Evolutionary conservation across 92 coral and sea anemone species (phyloP).

Genomic region (Palythoa grandiflora): DNA sequence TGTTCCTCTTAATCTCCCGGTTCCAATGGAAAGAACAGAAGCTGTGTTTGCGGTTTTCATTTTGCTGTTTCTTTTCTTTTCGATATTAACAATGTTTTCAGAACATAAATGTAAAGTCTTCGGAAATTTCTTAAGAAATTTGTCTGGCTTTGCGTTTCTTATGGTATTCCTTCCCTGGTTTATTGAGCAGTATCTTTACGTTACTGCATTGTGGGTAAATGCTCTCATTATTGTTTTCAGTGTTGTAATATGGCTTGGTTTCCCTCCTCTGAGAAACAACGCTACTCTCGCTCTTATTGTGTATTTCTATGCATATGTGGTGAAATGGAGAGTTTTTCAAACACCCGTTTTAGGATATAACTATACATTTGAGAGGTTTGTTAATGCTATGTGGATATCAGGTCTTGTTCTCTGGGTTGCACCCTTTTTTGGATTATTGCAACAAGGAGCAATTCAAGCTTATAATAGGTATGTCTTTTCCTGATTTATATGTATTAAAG

Average conservation of each 20-base stretch:
- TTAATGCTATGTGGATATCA: background rate
- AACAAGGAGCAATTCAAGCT: background rate
- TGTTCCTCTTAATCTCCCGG: background rate
- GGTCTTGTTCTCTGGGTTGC: constrained; percentile 5
- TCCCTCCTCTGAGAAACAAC: constrained; percentile 83
- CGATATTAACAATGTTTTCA: background rate
- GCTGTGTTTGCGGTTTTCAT: background rate
- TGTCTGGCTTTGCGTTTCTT: constrained; percentile 65
- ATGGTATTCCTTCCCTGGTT: constrained; percentile 85
- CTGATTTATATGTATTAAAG: background rate
- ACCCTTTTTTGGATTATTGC: constrained; percentile 5
- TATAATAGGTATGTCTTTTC: constrained; percentile 2
- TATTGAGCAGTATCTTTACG: constrained; percentile 75
- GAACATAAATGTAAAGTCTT: background rate
- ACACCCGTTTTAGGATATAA: constrained; percentile 65
- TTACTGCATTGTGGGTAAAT: constrained; percentile 70
- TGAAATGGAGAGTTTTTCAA: constrained; percentile 88
- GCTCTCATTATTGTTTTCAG: constrained; percentile 62
- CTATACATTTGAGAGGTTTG: background rate
- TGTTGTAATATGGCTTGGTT: constrained; percentile 76
- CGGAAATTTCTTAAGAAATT: constrained; percentile 20
- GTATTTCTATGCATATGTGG: constrained; percentile 80
- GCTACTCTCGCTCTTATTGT: constrained; percentile 75
- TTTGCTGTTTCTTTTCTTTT: background rate
- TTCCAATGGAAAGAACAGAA: background rate